Conservation (phyloP, 2,797 vertebrate species). For the Urocyon cinereoargenteus region DNA sequence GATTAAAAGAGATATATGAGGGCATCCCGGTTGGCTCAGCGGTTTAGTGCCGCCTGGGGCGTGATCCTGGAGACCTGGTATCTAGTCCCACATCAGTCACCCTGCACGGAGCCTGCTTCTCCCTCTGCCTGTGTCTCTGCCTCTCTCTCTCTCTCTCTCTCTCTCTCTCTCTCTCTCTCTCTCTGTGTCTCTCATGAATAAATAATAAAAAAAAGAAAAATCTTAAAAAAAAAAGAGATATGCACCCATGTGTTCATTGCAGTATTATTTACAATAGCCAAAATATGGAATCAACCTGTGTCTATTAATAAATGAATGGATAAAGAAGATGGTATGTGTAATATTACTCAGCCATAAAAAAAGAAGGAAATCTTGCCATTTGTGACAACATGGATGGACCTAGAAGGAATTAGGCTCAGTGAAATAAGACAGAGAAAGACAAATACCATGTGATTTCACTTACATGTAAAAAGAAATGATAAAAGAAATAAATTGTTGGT, state of each 20-base stretch:
- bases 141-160: no score
- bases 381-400: neutral
- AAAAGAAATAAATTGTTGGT: neutral
- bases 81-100: no score
- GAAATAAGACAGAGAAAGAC: neutral
- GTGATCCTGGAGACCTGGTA: no score
- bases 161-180: no score
- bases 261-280: neutral
- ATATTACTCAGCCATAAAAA: neutral
- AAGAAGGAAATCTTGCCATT: neutral
- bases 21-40: no score
- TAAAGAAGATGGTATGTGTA: neutral
- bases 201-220: no score
- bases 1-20: neutral
- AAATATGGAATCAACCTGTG: neutral
- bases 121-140: no score
- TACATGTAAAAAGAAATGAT: neutral
- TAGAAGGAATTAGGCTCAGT: neutral
- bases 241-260: neutral
- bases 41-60: no score
- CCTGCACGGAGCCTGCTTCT: no score
- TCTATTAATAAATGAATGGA: neutral
- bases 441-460: neutral
- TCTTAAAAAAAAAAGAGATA: neutral
- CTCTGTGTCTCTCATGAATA: no score